Evolutionary conservation across 2,113 vertebrate species (phyloP).

Genomic region (Xenopus laevis): DNA sequence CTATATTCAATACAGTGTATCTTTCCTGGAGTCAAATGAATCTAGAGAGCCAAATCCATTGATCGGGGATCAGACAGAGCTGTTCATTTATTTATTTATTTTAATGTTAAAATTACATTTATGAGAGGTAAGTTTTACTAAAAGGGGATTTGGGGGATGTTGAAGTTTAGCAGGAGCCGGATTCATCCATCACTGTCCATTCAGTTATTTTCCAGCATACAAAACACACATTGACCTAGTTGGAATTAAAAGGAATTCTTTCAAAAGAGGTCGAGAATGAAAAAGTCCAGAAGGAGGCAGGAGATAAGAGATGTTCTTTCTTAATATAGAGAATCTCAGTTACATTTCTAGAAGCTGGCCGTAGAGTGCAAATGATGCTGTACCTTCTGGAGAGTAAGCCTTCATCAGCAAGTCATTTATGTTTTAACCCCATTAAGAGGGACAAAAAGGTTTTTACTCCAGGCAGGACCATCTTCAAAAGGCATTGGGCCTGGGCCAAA

Average conservation of each 20-base stretch:
- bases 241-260: conserved; percentile 34
- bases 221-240: conserved; percentile 27
- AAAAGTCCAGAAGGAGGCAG: conserved; percentile 8
- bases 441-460: no score
- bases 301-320: conserved; percentile 5
- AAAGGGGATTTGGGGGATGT: conserved; percentile 31
- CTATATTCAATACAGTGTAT: conserved; percentile 31
- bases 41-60: conserved; percentile 34
- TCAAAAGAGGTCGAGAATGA: conserved; percentile 1
- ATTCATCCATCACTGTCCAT: conserved; percentile 40
- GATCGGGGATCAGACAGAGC: conserved; percentile 35
- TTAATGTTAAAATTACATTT: conserved; percentile 36
- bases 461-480: no score
- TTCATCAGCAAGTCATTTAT: no score
- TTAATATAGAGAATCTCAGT: not conserved
- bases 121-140: conserved; percentile 40
- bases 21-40: conserved; percentile 33
- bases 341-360: not conserved
- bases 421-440: no score
- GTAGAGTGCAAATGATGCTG: not conserved
- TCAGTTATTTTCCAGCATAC: conserved; percentile 19
- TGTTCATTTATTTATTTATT: conserved; percentile 31
- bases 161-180: conserved; percentile 23
- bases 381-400: not conserved
- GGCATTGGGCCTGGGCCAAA: no score